These are phyloP conservation scores for Nasonia oneida DNA, from an alignment of 2,888 invertebrate genomes.

Conservation along the genomic window DNA sequence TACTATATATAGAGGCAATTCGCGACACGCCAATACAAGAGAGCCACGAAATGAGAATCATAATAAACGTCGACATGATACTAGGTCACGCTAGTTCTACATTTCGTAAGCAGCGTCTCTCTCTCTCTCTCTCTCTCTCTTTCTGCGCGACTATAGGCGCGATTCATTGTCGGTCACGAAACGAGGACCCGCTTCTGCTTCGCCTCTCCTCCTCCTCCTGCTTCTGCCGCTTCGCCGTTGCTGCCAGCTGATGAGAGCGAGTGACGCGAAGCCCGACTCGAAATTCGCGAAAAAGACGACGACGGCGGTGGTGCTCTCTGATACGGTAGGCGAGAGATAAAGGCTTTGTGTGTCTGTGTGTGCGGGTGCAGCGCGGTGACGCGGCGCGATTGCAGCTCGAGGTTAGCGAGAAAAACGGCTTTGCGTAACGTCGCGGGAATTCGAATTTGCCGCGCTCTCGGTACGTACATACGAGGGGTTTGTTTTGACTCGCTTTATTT, in stretches of 20 bases:
- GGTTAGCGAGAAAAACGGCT: not conserved
- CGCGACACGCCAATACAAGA: not conserved
- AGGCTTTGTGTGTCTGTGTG: constrained; percentile 30
- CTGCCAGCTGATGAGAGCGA: constrained; percentile 20
- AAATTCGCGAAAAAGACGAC: not conserved
- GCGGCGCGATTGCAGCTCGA: not conserved
- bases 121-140: not conserved
- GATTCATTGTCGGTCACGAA: constrained; percentile 47
- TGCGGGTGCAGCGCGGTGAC: not conserved
- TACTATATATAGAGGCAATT: not conserved
- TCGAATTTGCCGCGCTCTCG: constrained; percentile 45
- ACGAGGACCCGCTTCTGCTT: constrained; percentile 42
- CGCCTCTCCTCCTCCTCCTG: not conserved
- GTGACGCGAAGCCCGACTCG: not conserved
- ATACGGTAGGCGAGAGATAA: not conserved
- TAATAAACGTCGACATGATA: constrained; percentile 26
- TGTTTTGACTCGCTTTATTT: not conserved
- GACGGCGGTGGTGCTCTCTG: not conserved
- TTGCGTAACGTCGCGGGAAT: constrained; percentile 18
- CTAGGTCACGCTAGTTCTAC: constrained; percentile 46
- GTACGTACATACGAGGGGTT: not conserved
- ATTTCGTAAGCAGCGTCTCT: constrained; percentile 40
- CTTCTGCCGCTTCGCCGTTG: not conserved
- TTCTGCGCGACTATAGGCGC: not conserved
- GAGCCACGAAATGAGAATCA: constrained; percentile 18